Evolutionary conservation across 2,113 vertebrate genomes (phyloP).

Genomic region (Eurypyga helias): DNA sequence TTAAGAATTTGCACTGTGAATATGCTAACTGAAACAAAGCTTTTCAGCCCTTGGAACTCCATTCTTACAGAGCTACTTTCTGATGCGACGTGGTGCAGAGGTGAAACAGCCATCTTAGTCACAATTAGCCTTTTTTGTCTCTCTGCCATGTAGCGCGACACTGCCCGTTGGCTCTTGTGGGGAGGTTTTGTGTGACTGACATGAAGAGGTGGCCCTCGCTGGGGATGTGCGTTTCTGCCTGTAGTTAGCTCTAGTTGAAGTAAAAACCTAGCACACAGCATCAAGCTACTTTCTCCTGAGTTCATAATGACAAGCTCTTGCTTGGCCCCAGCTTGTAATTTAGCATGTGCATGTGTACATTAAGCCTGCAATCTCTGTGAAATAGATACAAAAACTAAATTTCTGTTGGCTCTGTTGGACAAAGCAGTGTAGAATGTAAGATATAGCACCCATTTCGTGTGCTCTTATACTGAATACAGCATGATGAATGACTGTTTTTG

Average conservation of each 20-base stretch:
- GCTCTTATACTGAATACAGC: neutral
- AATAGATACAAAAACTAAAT: neutral
- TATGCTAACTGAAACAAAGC: neutral
- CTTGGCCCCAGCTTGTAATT: neutral
- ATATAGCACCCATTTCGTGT: neutral
- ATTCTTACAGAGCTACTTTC: neutral
- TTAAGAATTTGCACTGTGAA: neutral
- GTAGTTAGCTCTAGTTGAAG: neutral
- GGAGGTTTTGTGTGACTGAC: neutral
- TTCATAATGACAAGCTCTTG: neutral
- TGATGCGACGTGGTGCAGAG: fast-evolving
- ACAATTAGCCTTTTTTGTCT: neutral
- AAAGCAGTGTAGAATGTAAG: neutral
- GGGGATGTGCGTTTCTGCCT: neutral
- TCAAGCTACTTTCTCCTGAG: neutral
- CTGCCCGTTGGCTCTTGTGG: neutral
- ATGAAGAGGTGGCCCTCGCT: neutral
- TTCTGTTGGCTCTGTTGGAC: neutral
- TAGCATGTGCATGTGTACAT: neutral
- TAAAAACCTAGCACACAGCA: neutral
- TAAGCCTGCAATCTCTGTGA: neutral
- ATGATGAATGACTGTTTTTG: neutral
- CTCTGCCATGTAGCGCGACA: neutral
- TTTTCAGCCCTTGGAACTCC: neutral
- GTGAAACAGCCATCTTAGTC: neutral